Percentiles rank a stretch among this genome's conserved stretches.
These are phyloP conservation scores for Drosophila sp. DNA, from an alignment of 1,140 invertebrate genomes.

Conservation along the genomic window DNA sequence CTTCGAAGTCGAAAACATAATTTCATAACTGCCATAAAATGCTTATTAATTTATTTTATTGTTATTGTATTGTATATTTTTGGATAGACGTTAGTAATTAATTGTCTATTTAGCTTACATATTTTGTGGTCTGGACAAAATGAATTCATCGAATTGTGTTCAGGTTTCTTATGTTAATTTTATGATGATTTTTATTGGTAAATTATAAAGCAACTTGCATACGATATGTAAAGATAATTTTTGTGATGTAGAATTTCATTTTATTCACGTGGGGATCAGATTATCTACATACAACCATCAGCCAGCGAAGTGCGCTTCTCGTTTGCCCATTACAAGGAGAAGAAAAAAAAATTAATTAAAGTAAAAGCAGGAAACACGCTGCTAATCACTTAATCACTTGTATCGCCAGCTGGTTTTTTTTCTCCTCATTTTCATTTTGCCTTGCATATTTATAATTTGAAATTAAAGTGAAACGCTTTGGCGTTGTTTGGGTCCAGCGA, in stretches of 20 bases:
- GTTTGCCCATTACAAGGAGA: too few species aligned
- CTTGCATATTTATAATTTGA: constrained; percentile 75
- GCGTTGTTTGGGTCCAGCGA: background rate
- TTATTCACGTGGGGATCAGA: too few species aligned
- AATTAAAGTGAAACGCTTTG: constrained; percentile 60
- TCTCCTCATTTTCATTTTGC: background rate
- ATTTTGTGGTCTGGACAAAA: constrained; percentile 48
- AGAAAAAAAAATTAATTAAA: constrained; percentile 60
- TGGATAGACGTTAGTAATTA: constrained; percentile 47
- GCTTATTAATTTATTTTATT: constrained; percentile 50
- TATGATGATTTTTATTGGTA: constrained; percentile 33
- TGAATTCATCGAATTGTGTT: constrained; percentile 40
- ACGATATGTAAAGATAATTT: constrained; percentile 6
- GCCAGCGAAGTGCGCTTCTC: too few species aligned
- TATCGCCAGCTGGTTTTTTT: constrained; percentile 66
- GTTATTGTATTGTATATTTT: constrained; percentile 48
- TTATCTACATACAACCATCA: too few species aligned
- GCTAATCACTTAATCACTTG: constrained; percentile 64
- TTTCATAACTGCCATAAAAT: constrained; percentile 58
- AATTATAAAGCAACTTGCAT: constrained; percentile 44
- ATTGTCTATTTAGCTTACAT: constrained; percentile 53
- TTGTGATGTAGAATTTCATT: background rate
- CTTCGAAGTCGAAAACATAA: constrained; percentile 17
- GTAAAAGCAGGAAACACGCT: constrained; percentile 51
- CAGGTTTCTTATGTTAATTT: constrained; percentile 48